These are phyloP conservation scores for Spisula subtruncata DNA, from an alignment of 2,888 invertebrate species.

Conservation along the genomic window DNA sequence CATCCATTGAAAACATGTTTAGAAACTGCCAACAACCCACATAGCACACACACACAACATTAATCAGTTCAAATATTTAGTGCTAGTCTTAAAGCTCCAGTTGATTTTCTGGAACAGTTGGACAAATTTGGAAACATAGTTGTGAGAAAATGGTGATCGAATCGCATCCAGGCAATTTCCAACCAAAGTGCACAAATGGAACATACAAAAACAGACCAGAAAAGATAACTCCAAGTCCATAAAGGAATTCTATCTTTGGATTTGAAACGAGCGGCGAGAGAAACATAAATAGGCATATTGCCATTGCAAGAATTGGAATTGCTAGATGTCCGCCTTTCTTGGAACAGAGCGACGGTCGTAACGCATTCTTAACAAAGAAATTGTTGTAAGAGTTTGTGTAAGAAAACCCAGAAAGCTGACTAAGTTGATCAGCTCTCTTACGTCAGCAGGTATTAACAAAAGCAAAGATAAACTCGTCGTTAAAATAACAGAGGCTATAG, in stretches of 20 bases:
- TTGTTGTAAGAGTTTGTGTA: constrained; percentile 1
- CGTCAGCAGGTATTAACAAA: constrained; percentile 53
- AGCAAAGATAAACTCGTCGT: constrained; percentile 41
- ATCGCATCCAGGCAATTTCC: constrained; percentile 55
- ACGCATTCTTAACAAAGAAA: constrained; percentile 36
- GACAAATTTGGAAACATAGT: constrained; percentile 53
- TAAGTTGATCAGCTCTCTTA: constrained; percentile 51
- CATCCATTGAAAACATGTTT: neutral
- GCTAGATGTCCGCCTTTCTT: constrained; percentile 33
- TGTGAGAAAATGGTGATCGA: constrained; percentile 47
- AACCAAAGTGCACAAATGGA: constrained; percentile 61
- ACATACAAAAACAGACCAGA: constrained; percentile 62
- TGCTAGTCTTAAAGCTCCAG: neutral
- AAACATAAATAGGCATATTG: constrained; percentile 63
- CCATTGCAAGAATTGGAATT: constrained; percentile 54
- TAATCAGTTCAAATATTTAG: no score
- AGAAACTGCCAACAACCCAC: neutral
- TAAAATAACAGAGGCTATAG: constrained; percentile 41
- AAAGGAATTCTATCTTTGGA: constrained; percentile 66
- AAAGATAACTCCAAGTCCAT: constrained; percentile 54
- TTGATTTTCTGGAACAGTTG: constrained; percentile 33
- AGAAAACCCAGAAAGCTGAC: constrained; percentile 54
- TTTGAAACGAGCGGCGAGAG: constrained; percentile 59
- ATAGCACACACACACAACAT: neutral
- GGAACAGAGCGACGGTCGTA: constrained; percentile 19